Percentiles rank a stretch among this genome's conserved stretches.
phyloP scores from a whole-genome alignment of 2,113 vertebrate genomes.

The Microtus pennsylvanicus region DNA sequence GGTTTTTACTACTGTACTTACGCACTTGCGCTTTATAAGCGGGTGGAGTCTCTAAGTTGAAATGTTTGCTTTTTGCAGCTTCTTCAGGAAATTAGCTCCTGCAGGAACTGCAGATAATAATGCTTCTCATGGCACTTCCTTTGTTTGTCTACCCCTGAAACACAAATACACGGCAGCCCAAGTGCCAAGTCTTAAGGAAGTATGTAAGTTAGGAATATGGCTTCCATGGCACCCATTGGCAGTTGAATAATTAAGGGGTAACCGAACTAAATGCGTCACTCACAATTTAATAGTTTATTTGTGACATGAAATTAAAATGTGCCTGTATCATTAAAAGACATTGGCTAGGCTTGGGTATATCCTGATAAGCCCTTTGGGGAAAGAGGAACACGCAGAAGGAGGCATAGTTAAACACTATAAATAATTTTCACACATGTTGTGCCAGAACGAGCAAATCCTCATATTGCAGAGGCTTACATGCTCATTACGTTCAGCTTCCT shows the following conservation, averaged over 20 bases:
- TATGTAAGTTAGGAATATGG: background rate
- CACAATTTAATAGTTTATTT: constrained; percentile 34
- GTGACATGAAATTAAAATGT: constrained; percentile 41
- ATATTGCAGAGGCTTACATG: background rate
- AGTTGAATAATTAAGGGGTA: constrained; percentile 3
- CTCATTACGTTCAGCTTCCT: background rate
- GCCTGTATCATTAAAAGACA: constrained; percentile 38
- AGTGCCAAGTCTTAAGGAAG: background rate
- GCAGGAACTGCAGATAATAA: background rate
- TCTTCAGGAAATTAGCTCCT: constrained; percentile 19
- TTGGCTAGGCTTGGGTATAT: constrained; percentile 11
- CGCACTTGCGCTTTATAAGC: constrained; percentile 33
- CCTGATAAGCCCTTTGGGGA: constrained; percentile 31
- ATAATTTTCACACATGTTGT: background rate
- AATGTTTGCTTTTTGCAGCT: constrained; percentile 26
- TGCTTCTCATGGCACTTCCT: background rate
- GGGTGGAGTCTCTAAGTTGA: constrained; percentile 28
- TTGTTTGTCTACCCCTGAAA: background rate
- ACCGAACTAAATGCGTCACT: constrained; percentile 16
- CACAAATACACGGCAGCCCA: background rate
- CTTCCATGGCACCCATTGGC: background rate
- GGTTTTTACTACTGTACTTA: constrained; percentile 56
- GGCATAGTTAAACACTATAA: constrained; percentile 48
- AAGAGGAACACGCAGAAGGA: background rate
- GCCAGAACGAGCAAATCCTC: background rate